phyloP scores from a whole-genome alignment of 2,113 vertebrate species.

The Podiceps cristatus region DNA sequence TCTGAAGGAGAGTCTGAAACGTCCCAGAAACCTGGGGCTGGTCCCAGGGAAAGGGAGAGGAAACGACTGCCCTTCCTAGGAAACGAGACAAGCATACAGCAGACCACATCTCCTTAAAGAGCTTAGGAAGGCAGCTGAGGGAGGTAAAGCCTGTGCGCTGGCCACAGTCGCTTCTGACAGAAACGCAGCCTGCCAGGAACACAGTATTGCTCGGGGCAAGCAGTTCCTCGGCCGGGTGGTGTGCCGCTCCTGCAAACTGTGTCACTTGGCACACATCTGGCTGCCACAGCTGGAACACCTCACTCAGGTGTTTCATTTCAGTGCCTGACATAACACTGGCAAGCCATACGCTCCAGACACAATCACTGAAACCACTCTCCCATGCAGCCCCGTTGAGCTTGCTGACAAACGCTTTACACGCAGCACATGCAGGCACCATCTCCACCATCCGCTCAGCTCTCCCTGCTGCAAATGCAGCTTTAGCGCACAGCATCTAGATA shows the following conservation, averaged over 20 bases:
- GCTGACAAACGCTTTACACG: neutral
- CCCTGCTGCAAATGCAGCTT: slow-evolving; percentile 48
- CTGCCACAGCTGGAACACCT: slow-evolving; percentile 51
- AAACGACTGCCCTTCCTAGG: slow-evolving; percentile 12
- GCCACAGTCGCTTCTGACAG: slow-evolving; percentile 32
- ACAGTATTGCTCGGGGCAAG: slow-evolving; percentile 10
- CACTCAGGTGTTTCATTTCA: slow-evolving; percentile 38
- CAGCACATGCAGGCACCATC: neutral
- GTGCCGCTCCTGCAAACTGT: neutral
- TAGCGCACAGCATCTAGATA: slow-evolving; percentile 36
- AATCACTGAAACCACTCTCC: neutral
- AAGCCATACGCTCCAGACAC: neutral
- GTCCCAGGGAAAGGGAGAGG: slow-evolving; percentile 29
- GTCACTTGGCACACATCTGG: slow-evolving; percentile 36
- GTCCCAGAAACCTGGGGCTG: slow-evolving; percentile 21
- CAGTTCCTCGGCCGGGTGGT: neutral
- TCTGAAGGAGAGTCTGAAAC: slow-evolving; percentile 15
- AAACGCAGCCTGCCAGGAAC: slow-evolving; percentile 19
- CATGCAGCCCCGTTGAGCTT: neutral
- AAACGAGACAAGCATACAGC: neutral
- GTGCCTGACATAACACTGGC: neutral
- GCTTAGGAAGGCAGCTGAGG: slow-evolving; percentile 4
- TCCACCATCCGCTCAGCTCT: neutral
- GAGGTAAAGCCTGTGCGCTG: neutral
- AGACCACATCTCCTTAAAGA: slow-evolving; percentile 30